Base-by-base conservation (phyloP, 1,140 invertebrate genomes). In the Chironomus striatipennis region DNA sequence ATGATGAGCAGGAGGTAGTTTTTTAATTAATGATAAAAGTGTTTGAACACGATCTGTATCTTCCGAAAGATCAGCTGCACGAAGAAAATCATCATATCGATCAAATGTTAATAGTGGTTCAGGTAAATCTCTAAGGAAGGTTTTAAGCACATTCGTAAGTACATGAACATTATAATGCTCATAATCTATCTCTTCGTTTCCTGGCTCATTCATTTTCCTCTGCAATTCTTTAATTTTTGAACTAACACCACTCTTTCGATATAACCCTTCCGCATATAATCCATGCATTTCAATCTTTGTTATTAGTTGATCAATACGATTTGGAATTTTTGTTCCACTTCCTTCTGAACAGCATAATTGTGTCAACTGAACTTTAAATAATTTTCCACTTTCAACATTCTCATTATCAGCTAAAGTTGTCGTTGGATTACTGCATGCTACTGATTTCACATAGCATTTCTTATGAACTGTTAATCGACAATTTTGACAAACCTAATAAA, bases 391-490 rank as follows among this genome's bases (percentile, higher is more conserved):
- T 70, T 18, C 17, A 15, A 10, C 75, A 65, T 70, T 57, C 75
- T 67, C 74, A 79, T 1, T 34, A 18, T 42, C 12, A 42, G 15
- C 18, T 75, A 43, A 34, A 34, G 43, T 67, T 57, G 20, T 74
- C 73, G 78, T 77, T 21, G 78, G 82, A 4, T 87, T 84, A 42
- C 74, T 74, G 72, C 75, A 76, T 34, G 74, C 2, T 34, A 24
- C 47, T 20, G 75, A 17, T 79, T 92, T 93, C 73, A 85, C 86
- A 78, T 93, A 93, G 83, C 96, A 98, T 81, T 97, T 98, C 82
- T 95, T 96, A 83, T 98, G 96, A 79, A 94, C 95, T 0, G 94
- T 95, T 73, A 97, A 84, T 82, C 95, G 96, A 85, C 96, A 98
- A 77, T 89, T 93, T 87, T 92, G 83, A 83, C 90, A 87, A 76